These are phyloP conservation scores for Chironomus riparius DNA, from an alignment of 2,888 invertebrate species.

Conservation along the genomic window DNA sequence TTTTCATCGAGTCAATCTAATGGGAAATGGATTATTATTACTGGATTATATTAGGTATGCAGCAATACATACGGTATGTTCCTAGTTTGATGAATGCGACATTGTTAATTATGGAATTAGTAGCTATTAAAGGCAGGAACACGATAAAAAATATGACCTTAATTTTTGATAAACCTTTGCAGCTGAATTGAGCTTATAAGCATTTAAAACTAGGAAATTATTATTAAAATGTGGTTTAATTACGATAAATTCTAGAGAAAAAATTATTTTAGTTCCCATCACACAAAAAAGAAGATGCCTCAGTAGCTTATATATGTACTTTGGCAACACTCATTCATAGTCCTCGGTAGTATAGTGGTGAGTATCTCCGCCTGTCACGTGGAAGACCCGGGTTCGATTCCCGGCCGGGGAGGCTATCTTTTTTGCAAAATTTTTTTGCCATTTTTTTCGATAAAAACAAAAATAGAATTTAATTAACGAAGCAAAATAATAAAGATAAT, in stretches of 20 bases:
- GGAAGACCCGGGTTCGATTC: constrained; percentile 46
- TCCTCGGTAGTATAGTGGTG: constrained; percentile 46
- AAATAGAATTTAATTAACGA: background rate
- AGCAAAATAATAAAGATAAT: background rate
- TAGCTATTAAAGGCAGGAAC: no score
- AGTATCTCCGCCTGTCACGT: constrained; percentile 46
- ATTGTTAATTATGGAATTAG: background rate
- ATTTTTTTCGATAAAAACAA: background rate
- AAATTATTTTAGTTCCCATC: no score
- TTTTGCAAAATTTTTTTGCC: constrained; percentile 26
- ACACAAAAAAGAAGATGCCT: no score
- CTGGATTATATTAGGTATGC: background rate
- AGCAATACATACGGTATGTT: background rate
- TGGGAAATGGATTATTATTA: background rate
- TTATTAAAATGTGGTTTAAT: no score
- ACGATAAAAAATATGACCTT: no score
- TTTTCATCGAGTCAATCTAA: background rate
- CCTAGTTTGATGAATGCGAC: background rate
- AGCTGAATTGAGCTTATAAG: no score
- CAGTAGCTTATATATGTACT: background rate
- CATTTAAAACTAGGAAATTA: no score
- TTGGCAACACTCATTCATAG: background rate
- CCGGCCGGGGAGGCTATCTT: constrained; percentile 41
- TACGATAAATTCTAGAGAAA: no score
- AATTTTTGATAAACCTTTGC: no score